Base-by-base conservation (phyloP, 2,888 invertebrate species). In the Encarsia formosa region DNA sequence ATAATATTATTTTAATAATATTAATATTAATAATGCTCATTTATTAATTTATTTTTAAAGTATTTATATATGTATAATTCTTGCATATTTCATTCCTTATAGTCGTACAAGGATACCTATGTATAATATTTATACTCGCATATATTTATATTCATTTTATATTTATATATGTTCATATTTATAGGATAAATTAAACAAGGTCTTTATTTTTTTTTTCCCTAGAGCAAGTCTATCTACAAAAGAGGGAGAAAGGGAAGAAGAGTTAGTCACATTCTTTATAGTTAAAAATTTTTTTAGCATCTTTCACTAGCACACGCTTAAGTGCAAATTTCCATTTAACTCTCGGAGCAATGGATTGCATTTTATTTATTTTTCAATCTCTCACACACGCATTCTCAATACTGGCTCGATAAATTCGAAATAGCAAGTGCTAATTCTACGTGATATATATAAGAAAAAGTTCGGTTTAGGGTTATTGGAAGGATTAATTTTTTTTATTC, bases 171-270 rank as follows among this genome's bases (percentile, higher is more conserved):
- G 63, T 69, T 66, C 65, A 64, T 67, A 69, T 69, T 62, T 71
- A 69, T 69, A 68, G 63, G 65, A 62, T 54, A 58, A 64, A 66
- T 69, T 65, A 71, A 66, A 68, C 64, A 67, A 69, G 63, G 68
- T 67, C 34, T 41, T 46, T 31, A 69, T 70, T 47, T 67, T 41
- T 40, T 29, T 69, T 70, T 46, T 67, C 59, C 61, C 69, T 70
- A 68, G 61, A 56, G 59, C 62, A 53, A 52, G 56, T 61, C 65
- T 68, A 69, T 69, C 65, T 68, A 68, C 67, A 69, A 62, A 62
- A 63, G 50, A 56, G 59, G 56, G 43, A 29, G 52, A 49, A 32
- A 40, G 32, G 5, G 23, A 11, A 11, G 37, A 19, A 39, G 26
- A 8, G 26, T 11, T 26, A 11, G 6, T 11, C 26, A 11, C 26